Conservation (phyloP, 1,140 invertebrate genomes). For the Sycophaga agraensis region DNA sequence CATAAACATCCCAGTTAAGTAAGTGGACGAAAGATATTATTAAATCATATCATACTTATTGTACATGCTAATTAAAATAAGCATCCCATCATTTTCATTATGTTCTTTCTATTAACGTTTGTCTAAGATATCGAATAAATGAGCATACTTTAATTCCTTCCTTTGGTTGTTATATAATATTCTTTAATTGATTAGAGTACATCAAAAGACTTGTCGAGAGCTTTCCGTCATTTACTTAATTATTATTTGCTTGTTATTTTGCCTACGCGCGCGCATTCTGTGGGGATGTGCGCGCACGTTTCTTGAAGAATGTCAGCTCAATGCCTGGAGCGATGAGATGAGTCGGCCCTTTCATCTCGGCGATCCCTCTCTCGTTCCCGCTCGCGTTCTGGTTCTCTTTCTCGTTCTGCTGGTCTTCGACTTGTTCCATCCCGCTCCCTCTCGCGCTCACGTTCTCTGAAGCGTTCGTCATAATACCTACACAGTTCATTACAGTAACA, state of each 20-base stretch:
- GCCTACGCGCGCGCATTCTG: too few species aligned
- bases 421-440: conserved; percentile 57
- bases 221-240: conserved; percentile 21
- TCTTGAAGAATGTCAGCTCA: conserved; percentile 42
- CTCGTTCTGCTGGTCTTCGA: conserved; percentile 54
- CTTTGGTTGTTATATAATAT: conserved; percentile 25
- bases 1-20: conserved; percentile 25
- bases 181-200: conserved; percentile 25
- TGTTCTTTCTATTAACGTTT: conserved; percentile 2
- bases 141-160: conserved; percentile 21
- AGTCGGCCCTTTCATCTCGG: conserved; percentile 65
- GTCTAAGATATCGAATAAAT: conserved; percentile 25
- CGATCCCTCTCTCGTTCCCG: conserved; percentile 66
- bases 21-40: conserved; percentile 27
- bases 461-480: conserved; percentile 80
- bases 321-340: conserved; percentile 72
- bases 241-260: not conserved
- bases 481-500: conserved; percentile 47
- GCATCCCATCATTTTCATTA: conserved; percentile 18
- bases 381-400: conserved; percentile 67
- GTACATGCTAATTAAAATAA: conserved; percentile 7
- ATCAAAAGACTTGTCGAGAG: conserved; percentile 17
- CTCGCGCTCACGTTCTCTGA: conserved; percentile 66
- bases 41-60: conserved; percentile 29
- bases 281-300: too few species aligned